Base-by-base conservation (phyloP, 2,888 invertebrate species). In the Archips crataeganus region DNA sequence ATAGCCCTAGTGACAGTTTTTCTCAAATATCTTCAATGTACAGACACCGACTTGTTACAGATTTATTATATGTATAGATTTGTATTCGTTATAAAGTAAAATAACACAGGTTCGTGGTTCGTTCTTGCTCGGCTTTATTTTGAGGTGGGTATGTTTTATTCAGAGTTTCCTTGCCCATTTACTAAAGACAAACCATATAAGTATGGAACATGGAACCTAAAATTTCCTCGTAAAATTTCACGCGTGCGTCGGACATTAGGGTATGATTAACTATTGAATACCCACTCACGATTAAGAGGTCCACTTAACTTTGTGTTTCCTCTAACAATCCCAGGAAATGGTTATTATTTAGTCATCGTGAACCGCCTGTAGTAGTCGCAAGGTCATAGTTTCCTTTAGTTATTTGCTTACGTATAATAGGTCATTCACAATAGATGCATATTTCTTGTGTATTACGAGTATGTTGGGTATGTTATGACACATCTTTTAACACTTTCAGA, bases 271-370 rank as follows among this genome's bases (percentile, higher is more conserved):
- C 45, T 61, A 72, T 54, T 62, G 13, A 34, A 67, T 45, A 65
- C 45, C 57, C 57, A 57, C 62, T 34, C 51, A 47, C 47, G 72
- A 72, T 63, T 72, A 68, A 62, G 34, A 60, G 42, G 34, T 36
- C 42, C 67, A 63, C 47, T 67, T 63, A 23, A n/a, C 61, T 39
- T 67, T 72, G n/a, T 39, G 36, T 67, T 72, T 72, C 72, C 67
- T 67, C 67, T 51, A 45, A 34, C 68, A 47, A 68, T 72, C 72
- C 67, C 72, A 72, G 72, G 72, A 72, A 72, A 72, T 39, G 10
- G 23, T 67, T 49, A 72, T 72, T 67, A 62, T 72, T 67, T 72
- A 68, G 72, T 63, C 72, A 68, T 68, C 67, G 57, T 9, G 32
- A 54, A 15, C 47, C 23, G 6, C 10, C 51, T 45, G 70, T 64